A percentile compares a stretch with the other conserved stretches of the same genome.
phyloP scores from a whole-genome alignment of 2,797 vertebrate species.

The Enteromius paludinosus region DNA sequence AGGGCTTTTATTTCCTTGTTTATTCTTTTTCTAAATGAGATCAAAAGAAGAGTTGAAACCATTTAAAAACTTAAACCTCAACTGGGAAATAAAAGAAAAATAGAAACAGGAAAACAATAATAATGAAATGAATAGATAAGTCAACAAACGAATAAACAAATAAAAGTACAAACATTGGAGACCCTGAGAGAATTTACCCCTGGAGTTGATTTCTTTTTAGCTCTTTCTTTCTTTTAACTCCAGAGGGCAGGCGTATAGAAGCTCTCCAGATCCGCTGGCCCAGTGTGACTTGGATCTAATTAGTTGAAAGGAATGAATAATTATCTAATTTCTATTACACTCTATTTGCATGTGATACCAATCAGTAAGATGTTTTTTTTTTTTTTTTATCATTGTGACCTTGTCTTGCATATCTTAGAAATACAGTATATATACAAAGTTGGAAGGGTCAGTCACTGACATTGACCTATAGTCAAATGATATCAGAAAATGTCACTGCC shows the following conservation, averaged over 20 bases:
- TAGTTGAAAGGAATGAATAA: conserved; percentile 76
- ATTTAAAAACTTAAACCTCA: conserved; percentile 77
- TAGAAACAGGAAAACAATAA: conserved; percentile 60
- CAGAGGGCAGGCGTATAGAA: conserved; percentile 57
- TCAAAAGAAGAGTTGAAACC: conserved; percentile 80
- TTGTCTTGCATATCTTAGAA: conserved; percentile 27
- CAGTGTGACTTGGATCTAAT: conserved; percentile 70
- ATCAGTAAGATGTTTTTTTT: conserved; percentile 48
- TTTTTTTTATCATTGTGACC: conserved; percentile 37
- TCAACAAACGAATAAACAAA: conserved; percentile 75
- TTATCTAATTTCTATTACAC: conserved; percentile 68
- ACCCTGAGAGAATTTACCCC: conserved; percentile 71
- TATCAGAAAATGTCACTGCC: conserved; percentile 3
- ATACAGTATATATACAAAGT: not conserved
- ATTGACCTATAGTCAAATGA: conserved; percentile 25
- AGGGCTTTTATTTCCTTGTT: conserved; percentile 70
- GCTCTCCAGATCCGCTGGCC: conserved; percentile 48
- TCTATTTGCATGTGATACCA: conserved; percentile 57
- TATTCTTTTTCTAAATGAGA: conserved; percentile 78
- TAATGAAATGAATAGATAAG: conserved; percentile 75
- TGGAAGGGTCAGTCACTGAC: not conserved
- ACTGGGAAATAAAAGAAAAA: conserved; percentile 67
- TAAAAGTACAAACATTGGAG: conserved; percentile 70
- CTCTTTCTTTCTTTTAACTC: conserved; percentile 49
- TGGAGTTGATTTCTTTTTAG: conserved; percentile 54